Percentiles rank a stretch among this genome's conserved stretches.
phyloP scores from a whole-genome alignment of 2,113 vertebrate genomes.

The Scytalopus superciliaris region DNA sequence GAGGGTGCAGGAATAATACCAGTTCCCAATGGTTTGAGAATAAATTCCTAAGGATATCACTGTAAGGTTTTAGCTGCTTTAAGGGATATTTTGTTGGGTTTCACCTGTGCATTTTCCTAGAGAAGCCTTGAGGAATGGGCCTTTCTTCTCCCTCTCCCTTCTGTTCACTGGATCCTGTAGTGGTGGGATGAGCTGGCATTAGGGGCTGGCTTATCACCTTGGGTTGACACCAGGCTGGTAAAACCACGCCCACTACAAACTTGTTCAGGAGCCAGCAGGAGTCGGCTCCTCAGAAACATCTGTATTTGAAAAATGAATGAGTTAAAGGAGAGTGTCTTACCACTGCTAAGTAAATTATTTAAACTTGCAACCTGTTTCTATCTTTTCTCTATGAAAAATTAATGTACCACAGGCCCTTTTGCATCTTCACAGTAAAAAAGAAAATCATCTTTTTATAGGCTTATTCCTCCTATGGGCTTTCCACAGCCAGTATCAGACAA shows the following conservation, averaged over 20 bases:
- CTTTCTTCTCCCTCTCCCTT: background rate
- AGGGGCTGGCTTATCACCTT: background rate
- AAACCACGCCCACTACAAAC: background rate
- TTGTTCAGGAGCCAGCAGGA: background rate
- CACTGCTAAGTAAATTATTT: slow-evolving; percentile 61
- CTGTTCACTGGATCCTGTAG: background rate
- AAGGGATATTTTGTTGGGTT: background rate
- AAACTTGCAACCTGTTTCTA: slow-evolving; percentile 61
- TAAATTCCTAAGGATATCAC: background rate
- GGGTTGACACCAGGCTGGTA: background rate
- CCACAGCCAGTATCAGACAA: background rate
- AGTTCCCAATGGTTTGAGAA: background rate
- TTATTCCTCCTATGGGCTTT: slow-evolving; percentile 7
- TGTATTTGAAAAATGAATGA: slow-evolving; percentile 44
- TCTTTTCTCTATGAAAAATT: slow-evolving; percentile 52
- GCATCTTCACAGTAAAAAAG: slow-evolving; percentile 40
- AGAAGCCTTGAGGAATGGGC: background rate
- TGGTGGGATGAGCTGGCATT: background rate
- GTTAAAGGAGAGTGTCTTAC: slow-evolving; percentile 20
- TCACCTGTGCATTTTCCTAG: background rate
- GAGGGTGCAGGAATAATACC: background rate
- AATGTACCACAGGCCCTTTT: slow-evolving; percentile 14
- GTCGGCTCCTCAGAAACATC: slow-evolving; percentile 6
- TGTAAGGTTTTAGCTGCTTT: background rate
- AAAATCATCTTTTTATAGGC: background rate